Evolutionary conservation across 2,797 vertebrate species (phyloP).

Genomic region (Sebastes hubbsi): DNA sequence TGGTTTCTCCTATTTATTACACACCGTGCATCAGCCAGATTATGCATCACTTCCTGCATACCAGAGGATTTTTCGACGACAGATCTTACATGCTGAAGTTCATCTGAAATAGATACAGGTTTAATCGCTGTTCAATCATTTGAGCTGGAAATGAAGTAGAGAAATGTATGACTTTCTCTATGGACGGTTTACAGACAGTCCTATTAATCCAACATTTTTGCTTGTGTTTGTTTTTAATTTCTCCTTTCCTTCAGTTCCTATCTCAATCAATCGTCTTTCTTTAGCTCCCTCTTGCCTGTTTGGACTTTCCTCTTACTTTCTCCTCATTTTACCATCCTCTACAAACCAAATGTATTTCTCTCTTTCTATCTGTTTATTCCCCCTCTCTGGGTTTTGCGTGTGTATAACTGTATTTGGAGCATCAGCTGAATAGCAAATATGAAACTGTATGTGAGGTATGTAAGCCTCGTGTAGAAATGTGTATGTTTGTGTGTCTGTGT

Average conservation of each 20-base stretch:
- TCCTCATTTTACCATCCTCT: neutral
- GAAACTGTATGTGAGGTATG: slow-evolving; percentile 50
- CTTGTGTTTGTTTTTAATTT: neutral
- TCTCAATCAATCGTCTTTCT: neutral
- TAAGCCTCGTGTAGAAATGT: slow-evolving; percentile 37
- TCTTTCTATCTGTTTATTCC: slow-evolving; percentile 19
- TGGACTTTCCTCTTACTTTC: neutral
- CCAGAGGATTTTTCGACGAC: neutral
- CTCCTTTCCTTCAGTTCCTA: neutral
- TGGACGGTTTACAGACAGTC: neutral
- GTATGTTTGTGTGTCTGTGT: slow-evolving; percentile 43
- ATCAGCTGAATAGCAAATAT: slow-evolving; percentile 56
- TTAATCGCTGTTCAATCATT: neutral
- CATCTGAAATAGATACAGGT: neutral
- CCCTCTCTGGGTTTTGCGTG: slow-evolving; percentile 1
- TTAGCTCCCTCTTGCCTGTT: neutral
- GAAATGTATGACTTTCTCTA: neutral
- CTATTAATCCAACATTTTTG: neutral
- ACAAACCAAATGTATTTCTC: slow-evolving; percentile 18
- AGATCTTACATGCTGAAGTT: neutral
- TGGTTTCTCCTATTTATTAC: neutral
- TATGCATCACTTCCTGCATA: neutral
- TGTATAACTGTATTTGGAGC: slow-evolving; percentile 33
- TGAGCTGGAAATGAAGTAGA: neutral
- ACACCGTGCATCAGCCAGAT: neutral